Evolutionary conservation across 2,888 invertebrate genomes (phyloP).

Genomic region (Trissolcus japonicus): DNA sequence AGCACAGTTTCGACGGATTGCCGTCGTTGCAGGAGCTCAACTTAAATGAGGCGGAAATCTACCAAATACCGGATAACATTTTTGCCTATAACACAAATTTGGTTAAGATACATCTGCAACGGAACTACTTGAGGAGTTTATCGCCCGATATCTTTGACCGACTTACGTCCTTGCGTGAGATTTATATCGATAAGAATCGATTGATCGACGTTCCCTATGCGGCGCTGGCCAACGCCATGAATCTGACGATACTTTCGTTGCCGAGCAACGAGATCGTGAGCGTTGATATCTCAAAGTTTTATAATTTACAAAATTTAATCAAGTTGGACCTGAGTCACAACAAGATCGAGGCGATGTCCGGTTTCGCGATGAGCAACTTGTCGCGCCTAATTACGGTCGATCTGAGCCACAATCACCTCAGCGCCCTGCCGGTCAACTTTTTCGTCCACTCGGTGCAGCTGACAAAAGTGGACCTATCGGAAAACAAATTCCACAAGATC

Average conservation of each 20-base stretch:
- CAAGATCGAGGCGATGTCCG: constrained; percentile 85
- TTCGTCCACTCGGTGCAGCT: constrained; percentile 85
- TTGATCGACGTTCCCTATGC: constrained; percentile 87
- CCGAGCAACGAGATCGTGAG: constrained; percentile 83
- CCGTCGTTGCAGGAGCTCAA: constrained; percentile 86
- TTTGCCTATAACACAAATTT: constrained; percentile 88
- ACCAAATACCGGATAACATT: constrained; percentile 83
- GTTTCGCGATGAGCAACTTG: constrained; percentile 87
- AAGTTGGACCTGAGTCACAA: constrained; percentile 87
- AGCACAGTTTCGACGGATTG: constrained; percentile 85
- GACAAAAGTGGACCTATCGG: constrained; percentile 86
- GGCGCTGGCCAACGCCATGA: constrained; percentile 85
- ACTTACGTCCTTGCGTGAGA: constrained; percentile 85
- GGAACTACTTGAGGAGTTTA: constrained; percentile 83
- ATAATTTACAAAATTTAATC: constrained; percentile 84
- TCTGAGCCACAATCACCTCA: constrained; percentile 85
- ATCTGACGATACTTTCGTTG: constrained; percentile 84
- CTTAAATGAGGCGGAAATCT: constrained; percentile 83
- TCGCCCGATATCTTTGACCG: constrained; percentile 86
- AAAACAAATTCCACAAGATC: constrained; percentile 87
- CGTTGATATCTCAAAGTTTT: constrained; percentile 87
- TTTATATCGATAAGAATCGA: constrained; percentile 84
- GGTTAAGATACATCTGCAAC: constrained; percentile 84
- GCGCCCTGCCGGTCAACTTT: constrained; percentile 88
- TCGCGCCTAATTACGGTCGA: constrained; percentile 86